These are phyloP conservation scores for Scaeva pyrastri DNA, from an alignment of 2,888 invertebrate species.

Conservation along the genomic window DNA sequence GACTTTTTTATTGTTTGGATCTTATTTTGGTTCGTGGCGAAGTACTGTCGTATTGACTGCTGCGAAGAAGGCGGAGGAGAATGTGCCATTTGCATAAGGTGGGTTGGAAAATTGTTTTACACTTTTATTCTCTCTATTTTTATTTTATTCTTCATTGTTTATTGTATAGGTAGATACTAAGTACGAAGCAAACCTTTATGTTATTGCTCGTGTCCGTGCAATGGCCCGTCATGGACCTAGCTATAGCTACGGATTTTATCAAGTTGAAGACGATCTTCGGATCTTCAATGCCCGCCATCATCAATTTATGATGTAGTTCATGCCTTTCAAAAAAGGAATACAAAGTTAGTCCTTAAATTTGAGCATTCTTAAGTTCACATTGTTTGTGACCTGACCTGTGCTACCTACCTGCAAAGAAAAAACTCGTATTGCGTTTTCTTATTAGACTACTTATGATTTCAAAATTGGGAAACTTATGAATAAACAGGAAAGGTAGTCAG, in stretches of 20 bases:
- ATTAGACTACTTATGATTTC: background rate
- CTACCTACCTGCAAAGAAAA: background rate
- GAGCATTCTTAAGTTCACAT: background rate
- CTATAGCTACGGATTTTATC: constrained; percentile 12
- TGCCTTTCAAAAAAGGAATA: background rate
- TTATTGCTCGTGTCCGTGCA: constrained; percentile 11
- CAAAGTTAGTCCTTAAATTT: constrained; percentile 3
- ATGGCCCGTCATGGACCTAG: constrained; percentile 1
- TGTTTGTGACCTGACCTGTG: background rate
- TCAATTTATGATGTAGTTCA: constrained; percentile 6
- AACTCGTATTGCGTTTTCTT: background rate
- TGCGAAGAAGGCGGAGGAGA: constrained; percentile 47
- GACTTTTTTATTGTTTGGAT: constrained; percentile 55
- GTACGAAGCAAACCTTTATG: constrained; percentile 3
- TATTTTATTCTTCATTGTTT: constrained; percentile 39
- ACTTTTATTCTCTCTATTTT: constrained; percentile 35
- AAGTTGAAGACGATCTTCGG: constrained; percentile 17
- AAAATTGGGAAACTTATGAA: no score
- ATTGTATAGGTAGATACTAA: constrained; percentile 5
- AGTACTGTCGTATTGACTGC: constrained; percentile 43
- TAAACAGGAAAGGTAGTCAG: no score
- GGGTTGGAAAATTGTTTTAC: constrained; percentile 58
- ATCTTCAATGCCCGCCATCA: constrained; percentile 33
- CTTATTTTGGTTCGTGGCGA: constrained; percentile 44
- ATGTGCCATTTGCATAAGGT: constrained; percentile 74